A percentile compares a stretch with the other conserved stretches of the same genome.
Evolutionary conservation across 2,888 invertebrate genomes (phyloP).

Genomic region (Petrolisthes manimaculis): DNA sequence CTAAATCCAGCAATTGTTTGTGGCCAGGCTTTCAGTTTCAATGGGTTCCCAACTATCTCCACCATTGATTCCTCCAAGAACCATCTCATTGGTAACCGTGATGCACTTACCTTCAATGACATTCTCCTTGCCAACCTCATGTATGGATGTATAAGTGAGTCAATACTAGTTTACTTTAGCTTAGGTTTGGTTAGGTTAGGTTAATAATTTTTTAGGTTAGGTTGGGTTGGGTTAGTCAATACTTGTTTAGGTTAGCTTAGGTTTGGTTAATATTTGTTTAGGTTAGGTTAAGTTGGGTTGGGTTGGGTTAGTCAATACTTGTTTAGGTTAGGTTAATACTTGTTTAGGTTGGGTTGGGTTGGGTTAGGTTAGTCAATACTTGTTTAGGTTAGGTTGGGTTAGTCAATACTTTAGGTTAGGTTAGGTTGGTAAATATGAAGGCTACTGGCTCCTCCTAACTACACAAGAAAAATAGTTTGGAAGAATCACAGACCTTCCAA

Average conservation of each 20-base stretch:
- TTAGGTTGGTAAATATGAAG: background rate
- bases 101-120: background rate
- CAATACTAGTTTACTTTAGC: background rate
- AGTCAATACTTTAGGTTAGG: background rate
- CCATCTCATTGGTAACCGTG: background rate
- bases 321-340: background rate
- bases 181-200: background rate
- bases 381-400: background rate
- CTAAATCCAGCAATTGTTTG: too few relatives aligned
- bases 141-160: constrained; percentile 1
- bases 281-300: background rate
- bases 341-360: background rate
- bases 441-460: background rate
- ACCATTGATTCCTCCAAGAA: background rate
- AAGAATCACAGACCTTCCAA: too few relatives aligned
- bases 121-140: background rate
- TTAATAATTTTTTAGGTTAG: background rate
- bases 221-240: background rate
- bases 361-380: background rate
- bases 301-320: background rate
- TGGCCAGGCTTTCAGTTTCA: background rate
- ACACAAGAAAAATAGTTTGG: background rate
- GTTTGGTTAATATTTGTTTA: background rate
- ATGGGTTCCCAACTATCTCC: background rate
- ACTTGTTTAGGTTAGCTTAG: background rate